A percentile compares a stretch with the other conserved stretches of the same genome.
Conservation (phyloP, 2,797 vertebrate genomes). For the Sebastiscus tertius region DNA sequence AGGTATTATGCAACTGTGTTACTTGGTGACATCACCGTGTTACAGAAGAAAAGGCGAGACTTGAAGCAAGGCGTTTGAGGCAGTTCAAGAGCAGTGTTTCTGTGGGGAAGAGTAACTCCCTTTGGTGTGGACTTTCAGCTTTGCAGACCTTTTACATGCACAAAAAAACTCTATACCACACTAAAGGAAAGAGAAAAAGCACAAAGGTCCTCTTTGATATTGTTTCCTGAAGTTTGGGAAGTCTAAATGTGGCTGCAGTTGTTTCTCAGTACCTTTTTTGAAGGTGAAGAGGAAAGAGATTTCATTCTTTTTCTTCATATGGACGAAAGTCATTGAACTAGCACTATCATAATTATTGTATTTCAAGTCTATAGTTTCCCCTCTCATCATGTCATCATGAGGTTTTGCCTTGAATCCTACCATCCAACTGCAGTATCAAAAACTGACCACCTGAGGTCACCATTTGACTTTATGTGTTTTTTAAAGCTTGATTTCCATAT, state of each 20-base stretch:
- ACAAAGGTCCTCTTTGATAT: too few species aligned
- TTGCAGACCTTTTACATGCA: too few species aligned
- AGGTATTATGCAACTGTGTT: too few species aligned
- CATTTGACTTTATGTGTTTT: not conserved
- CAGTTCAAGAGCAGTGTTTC: too few species aligned
- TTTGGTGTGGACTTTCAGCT: too few species aligned
- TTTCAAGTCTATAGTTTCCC: not conserved
- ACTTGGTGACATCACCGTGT: too few species aligned
- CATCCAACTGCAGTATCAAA: not conserved
- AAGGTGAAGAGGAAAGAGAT: not conserved
- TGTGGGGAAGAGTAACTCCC: too few species aligned
- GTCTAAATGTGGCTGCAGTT: not conserved
- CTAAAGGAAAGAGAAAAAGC: too few species aligned
- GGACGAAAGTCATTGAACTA: not conserved
- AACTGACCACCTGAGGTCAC: constrained; percentile 2
- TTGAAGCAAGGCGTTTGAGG: too few species aligned
- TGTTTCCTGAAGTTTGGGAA: not conserved
- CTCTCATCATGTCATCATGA: not conserved
- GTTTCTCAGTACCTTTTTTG: not conserved
- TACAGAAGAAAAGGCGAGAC: too few species aligned
- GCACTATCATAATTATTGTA: not conserved
- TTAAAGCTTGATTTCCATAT: not conserved
- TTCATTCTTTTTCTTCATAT: not conserved
- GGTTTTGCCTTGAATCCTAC: not conserved
- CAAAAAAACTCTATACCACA: too few species aligned